A percentile compares a stretch with the other conserved stretches of the same genome.
phyloP scores from a whole-genome alignment of 2,888 invertebrate species.

The Dione juno region DNA sequence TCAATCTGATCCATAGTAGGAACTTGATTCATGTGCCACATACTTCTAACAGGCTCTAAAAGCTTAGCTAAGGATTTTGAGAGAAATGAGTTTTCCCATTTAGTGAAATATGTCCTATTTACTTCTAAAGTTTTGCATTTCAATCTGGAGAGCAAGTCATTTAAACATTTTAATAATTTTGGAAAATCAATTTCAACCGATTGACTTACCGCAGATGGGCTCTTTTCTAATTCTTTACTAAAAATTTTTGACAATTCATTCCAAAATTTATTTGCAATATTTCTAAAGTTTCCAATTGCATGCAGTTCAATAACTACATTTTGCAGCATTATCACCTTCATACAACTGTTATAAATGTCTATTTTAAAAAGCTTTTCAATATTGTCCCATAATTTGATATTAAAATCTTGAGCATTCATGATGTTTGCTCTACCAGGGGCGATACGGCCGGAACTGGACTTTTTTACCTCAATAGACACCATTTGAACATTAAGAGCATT shows the following conservation, averaged over 20 bases:
- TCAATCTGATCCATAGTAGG: constrained; percentile 91
- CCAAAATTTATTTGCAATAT: constrained; percentile 84
- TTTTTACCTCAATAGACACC: constrained; percentile 73
- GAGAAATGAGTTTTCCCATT: constrained; percentile 93
- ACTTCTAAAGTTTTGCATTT: constrained; percentile 84
- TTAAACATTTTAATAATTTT: constrained; percentile 90
- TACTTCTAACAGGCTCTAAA: constrained; percentile 92
- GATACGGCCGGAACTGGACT: constrained; percentile 68
- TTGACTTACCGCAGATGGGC: constrained; percentile 86
- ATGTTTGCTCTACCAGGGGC: constrained; percentile 81
- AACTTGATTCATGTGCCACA: constrained; percentile 87
- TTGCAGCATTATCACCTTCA: constrained; percentile 85
- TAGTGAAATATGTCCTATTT: constrained; percentile 84
- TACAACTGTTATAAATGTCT: constrained; percentile 87
- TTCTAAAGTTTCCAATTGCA: constrained; percentile 78
- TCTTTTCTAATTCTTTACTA: constrained; percentile 80
- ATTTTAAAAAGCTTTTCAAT: constrained; percentile 93
- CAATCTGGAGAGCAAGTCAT: constrained; percentile 88
- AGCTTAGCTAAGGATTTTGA: constrained; percentile 92
- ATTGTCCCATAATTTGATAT: constrained; percentile 91
- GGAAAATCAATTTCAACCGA: constrained; percentile 95
- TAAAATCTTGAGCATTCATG: constrained; percentile 81
- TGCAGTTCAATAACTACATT: constrained; percentile 78
- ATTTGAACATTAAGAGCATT: constrained; percentile 79
- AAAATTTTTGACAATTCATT: constrained; percentile 74